Conservation (phyloP, 2,797 vertebrate genomes). For the Hippoglossus hippoglossus region DNA sequence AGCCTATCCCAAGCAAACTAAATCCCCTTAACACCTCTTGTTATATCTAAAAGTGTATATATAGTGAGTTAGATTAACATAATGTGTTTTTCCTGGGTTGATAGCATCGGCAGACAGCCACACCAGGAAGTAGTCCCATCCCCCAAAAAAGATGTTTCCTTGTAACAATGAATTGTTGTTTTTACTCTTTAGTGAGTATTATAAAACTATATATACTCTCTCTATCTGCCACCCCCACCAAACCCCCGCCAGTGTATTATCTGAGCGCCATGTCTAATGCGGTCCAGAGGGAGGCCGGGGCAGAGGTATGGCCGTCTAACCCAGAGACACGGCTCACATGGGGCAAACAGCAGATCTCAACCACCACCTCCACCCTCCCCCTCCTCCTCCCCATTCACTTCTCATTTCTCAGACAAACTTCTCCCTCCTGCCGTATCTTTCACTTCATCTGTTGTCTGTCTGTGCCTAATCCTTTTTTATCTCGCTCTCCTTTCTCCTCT, state of each 20-base stretch:
- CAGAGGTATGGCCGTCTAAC: constrained; percentile 47
- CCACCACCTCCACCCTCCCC: constrained; percentile 12
- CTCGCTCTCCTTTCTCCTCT: constrained; percentile 26
- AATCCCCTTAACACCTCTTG: too few relatives aligned
- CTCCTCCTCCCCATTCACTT: constrained; percentile 15
- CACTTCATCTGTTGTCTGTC: constrained; percentile 33
- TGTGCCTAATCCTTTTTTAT: constrained; percentile 31
- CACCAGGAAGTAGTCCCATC: too few relatives aligned
- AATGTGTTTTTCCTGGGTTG: too few relatives aligned
- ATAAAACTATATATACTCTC: neutral
- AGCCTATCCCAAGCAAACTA: too few relatives aligned
- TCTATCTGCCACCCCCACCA: constrained; percentile 18
- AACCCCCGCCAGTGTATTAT: constrained; percentile 46
- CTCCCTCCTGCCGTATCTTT: constrained; percentile 18
- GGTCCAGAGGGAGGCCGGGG: constrained; percentile 66
- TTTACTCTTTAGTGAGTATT: too few relatives aligned
- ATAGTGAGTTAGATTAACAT: too few relatives aligned
- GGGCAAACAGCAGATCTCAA: constrained; percentile 51
- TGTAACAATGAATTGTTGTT: too few relatives aligned
- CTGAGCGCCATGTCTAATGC: constrained; percentile 74
- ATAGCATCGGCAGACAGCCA: too few relatives aligned
- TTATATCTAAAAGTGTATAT: too few relatives aligned
- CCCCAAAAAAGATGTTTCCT: too few relatives aligned
- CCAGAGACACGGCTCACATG: constrained; percentile 45
- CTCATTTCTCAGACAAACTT: constrained; percentile 33